phyloP scores from a whole-genome alignment of 2,797 vertebrate genomes.

The Heliangelus exortis region DNA sequence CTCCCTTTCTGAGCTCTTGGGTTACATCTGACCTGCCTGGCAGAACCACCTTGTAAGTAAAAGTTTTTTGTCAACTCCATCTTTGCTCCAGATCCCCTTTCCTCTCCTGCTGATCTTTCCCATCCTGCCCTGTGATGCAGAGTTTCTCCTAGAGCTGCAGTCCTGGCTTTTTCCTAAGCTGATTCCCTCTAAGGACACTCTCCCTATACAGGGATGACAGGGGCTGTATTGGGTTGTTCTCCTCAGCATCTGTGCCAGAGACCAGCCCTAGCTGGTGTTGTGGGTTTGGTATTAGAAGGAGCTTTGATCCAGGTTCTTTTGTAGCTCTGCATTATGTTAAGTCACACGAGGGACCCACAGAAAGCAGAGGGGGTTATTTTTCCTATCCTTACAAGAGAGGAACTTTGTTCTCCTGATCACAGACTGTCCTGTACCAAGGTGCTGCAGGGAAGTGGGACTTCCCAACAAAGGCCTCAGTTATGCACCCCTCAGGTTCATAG shows the following conservation, averaged over 20 bases:
- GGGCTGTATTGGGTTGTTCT: background rate
- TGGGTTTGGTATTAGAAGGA: background rate
- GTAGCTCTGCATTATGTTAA: rapidly evolving
- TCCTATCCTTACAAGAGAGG: background rate
- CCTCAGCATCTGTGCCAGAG: background rate
- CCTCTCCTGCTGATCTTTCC: background rate
- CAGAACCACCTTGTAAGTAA: background rate
- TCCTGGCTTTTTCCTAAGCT: background rate
- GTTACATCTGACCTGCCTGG: background rate
- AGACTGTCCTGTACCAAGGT: rapidly evolving
- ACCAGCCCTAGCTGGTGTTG: background rate
- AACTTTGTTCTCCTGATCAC: background rate
- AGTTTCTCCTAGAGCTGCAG: background rate
- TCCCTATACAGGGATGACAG: background rate
- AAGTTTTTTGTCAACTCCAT: background rate
- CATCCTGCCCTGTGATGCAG: rapidly evolving
- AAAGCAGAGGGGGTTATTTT: background rate
- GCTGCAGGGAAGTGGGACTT: rapidly evolving
- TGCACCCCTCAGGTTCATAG: background rate
- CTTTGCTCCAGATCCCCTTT: background rate
- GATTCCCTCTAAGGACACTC: background rate
- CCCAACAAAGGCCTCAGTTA: background rate
- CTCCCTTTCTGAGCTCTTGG: background rate
- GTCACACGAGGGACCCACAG: rapidly evolving
- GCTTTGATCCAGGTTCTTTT: background rate